Conservation (phyloP, 1,140 invertebrate genomes). For the Trachymyrmex septentrionalis region DNA sequence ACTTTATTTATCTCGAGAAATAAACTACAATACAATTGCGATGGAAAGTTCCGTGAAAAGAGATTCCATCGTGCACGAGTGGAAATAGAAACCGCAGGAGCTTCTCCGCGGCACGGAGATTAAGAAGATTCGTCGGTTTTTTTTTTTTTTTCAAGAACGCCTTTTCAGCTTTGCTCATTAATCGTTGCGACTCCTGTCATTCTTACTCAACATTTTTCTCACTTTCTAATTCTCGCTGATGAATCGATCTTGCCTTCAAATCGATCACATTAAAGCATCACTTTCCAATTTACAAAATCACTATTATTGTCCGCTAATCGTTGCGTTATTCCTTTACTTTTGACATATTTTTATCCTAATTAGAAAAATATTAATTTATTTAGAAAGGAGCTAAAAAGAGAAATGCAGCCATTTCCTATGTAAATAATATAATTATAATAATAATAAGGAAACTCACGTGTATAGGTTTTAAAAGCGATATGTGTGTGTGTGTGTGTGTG, state of each 20-base stretch:
- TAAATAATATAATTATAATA: constrained; percentile 17
- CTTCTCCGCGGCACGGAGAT: constrained; percentile 4
- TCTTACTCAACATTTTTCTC: constrained; percentile 66
- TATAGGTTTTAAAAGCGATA: neutral
- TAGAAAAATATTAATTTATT: neutral
- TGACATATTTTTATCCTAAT: neutral
- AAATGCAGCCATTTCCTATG: neutral
- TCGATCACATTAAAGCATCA: constrained; percentile 49
- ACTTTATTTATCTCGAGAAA: constrained; percentile 15
- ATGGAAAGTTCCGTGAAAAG: constrained; percentile 36
- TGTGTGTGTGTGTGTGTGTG: neutral
- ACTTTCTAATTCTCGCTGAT: constrained; percentile 66
- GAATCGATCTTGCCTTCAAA: constrained; percentile 47
- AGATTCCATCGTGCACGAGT: constrained; percentile 12
- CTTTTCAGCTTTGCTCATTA: constrained; percentile 19
- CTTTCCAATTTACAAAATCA: constrained; percentile 64
- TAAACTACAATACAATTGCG: neutral
- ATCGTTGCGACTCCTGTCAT: constrained; percentile 32
- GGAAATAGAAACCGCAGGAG: constrained; percentile 21
- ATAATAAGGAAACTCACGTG: neutral
- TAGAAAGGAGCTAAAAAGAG: neutral
- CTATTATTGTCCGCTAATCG: neutral
- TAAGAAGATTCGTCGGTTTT: constrained; percentile 11
- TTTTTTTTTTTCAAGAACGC: neutral
- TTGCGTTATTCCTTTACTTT: neutral